phyloP scores from a whole-genome alignment of 2,888 invertebrate species.

The Lithophane socia region DNA sequence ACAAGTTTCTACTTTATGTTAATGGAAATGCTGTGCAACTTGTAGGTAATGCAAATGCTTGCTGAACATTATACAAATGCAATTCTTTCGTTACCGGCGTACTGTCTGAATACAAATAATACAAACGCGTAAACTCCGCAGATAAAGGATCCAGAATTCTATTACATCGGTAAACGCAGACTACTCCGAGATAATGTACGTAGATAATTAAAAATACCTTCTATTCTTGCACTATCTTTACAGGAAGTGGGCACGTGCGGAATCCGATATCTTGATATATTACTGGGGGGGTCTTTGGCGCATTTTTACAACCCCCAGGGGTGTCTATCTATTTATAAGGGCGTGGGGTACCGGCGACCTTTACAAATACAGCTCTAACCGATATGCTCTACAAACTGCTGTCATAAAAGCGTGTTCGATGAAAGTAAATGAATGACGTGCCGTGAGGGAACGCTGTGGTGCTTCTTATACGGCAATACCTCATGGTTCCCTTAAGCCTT shows the following conservation, averaged over 20 bases:
- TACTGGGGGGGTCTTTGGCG: slow-evolving; percentile 77
- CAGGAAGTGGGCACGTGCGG: slow-evolving; percentile 73
- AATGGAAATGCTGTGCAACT: slow-evolving; percentile 57
- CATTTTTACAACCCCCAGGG: slow-evolving; percentile 83
- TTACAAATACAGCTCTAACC: slow-evolving; percentile 82
- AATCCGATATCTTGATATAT: slow-evolving; percentile 87
- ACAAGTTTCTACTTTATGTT: slow-evolving; percentile 55
- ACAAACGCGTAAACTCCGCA: slow-evolving; percentile 39
- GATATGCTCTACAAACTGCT: slow-evolving; percentile 84
- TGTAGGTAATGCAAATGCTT: slow-evolving; percentile 51
- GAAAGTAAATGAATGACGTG: slow-evolving; percentile 74
- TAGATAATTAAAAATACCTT: slow-evolving; percentile 79
- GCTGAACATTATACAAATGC: slow-evolving; percentile 53
- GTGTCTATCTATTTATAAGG: slow-evolving; percentile 73
- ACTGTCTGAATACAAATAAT: slow-evolving; percentile 55
- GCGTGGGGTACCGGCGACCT: slow-evolving; percentile 80
- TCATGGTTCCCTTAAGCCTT: slow-evolving; percentile 6
- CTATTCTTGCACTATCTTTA: slow-evolving; percentile 67
- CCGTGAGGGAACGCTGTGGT: slow-evolving; percentile 61
- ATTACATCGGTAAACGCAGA: slow-evolving; percentile 34
- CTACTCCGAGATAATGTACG: slow-evolving; percentile 61
- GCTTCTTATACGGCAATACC: slow-evolving; percentile 30
- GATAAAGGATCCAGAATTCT: slow-evolving; percentile 52
- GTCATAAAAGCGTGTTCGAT: slow-evolving; percentile 76
- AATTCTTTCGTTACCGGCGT: slow-evolving; percentile 51